Conservation (phyloP, 2,113 vertebrate species). For the Hystrix cristata region DNA sequence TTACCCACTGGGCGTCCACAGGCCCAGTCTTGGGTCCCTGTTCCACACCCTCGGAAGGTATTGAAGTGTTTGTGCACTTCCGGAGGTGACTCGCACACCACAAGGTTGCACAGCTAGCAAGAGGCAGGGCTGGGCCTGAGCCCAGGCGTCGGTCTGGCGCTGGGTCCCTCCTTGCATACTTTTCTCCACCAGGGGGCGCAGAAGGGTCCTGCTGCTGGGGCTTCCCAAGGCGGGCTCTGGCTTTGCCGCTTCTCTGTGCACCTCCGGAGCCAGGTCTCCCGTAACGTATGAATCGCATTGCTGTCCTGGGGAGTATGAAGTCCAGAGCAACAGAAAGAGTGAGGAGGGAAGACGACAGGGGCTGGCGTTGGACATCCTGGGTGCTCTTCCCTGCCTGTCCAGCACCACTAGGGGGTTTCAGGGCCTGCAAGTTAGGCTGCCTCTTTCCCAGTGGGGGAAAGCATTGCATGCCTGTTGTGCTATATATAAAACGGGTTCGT, state of each 20-base stretch:
- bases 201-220: rapidly evolving
- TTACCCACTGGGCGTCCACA: not conserved
- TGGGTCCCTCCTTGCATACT: no score
- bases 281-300: no score
- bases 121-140: not conserved
- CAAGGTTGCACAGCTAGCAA: not conserved
- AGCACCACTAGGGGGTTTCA: rapidly evolving
- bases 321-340: not conserved
- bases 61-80: not conserved
- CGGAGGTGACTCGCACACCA: not conserved
- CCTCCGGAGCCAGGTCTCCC: not conserved
- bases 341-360: not conserved
- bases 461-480: not conserved
- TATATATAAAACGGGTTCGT: not conserved
- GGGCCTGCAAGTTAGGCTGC: not conserved
- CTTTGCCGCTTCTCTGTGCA: rapidly evolving
- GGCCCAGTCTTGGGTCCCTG: not conserved
- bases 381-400: not conserved
- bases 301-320: not conserved
- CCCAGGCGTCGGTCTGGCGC: not conserved
- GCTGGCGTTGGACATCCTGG: not conserved
- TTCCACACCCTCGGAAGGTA: no score
- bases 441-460: not conserved
- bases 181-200: no score
- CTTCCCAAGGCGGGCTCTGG: rapidly evolving